Evolutionary conservation across 2,797 vertebrate genomes (phyloP), one percentile per base, ranked within the genome.

Genomic region (Leptatherina wallacei): DNA sequence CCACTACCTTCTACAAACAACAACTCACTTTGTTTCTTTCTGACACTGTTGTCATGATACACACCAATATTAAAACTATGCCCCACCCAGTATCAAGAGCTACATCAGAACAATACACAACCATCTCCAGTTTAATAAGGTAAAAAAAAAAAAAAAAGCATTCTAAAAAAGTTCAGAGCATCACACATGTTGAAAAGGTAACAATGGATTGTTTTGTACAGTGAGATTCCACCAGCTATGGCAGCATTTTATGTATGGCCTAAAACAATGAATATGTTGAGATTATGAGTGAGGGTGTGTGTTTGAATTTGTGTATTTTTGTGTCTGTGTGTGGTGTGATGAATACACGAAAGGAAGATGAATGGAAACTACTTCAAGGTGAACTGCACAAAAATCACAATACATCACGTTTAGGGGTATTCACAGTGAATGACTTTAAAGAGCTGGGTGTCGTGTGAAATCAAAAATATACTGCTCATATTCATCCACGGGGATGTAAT

Each of bases 361-460:
- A 65, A 84, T 32, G 81, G 85, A 75, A 85, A 75, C 82, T 90
- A 91, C 81, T 84, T 90, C 35, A 90, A 85, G 87, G 82, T 80
- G 76, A 90, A 93, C 88, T 59, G 65, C 88, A 93, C 87, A 44
- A 44, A 86, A 90, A 86, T 90, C 90, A 94, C 91, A 87, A 84
- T 86, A 92, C 86, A 83, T 87, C 35, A 92, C 76, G 91, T 71
- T 73, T 61, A 65, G 60, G 77, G 87, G 76, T 78, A 82, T 81
- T 90, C 69, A 94, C 75, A 77, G 88, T 92, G 91, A 92, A 75
- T 42, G 63, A 78, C 75, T 76, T 66, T 51, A 79, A 73, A 79
- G 71, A 82, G 65, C 27, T 65, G 80, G 85, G 80, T 69, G 78
- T 73, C 54, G 35, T 76, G 80, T 91, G 80, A 91, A 44, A 80